Evolutionary conservation across 2,888 invertebrate genomes (phyloP).

Genomic region (Clostera curtula): DNA sequence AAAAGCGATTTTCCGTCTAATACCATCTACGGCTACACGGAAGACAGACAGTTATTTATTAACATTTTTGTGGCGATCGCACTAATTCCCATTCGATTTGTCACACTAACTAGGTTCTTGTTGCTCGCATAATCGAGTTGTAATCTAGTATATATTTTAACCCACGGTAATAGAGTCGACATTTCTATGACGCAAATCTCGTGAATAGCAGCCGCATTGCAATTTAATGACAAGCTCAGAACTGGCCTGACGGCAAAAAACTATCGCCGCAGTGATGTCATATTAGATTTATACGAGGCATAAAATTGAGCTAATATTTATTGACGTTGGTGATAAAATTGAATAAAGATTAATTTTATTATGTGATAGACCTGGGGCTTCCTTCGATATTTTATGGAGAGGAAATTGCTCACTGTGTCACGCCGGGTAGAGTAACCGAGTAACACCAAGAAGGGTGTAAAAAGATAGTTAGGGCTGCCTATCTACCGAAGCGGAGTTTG

Average conservation of each 20-base stretch:
- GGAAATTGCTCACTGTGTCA: no score
- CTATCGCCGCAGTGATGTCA: slow-evolving; percentile 43
- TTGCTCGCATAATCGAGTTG: slow-evolving; percentile 11
- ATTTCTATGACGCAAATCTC: slow-evolving; percentile 21
- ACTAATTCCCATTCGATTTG: slow-evolving; percentile 42
- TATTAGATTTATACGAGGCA: slow-evolving; percentile 29
- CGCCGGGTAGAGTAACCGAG: no score
- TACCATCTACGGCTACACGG: background rate
- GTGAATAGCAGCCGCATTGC: slow-evolving; percentile 28
- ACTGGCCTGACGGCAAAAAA: slow-evolving; percentile 41
- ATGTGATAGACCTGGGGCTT: no score
- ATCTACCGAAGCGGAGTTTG: no score
- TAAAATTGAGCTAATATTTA: slow-evolving; percentile 14
- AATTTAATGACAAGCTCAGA: slow-evolving; percentile 35
- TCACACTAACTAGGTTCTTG: slow-evolving; percentile 30
- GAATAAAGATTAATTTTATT: no score
- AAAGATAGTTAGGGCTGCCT: no score
- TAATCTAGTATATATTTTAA: slow-evolving; percentile 9
- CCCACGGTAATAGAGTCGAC: slow-evolving; percentile 14
- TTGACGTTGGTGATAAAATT: no score
- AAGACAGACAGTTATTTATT: slow-evolving; percentile 18
- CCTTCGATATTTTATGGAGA: no score
- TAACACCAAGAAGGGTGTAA: no score
- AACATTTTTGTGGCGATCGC: slow-evolving; percentile 16
- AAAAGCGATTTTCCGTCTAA: slow-evolving; percentile 8